Evolutionary conservation across 2,888 invertebrate species (phyloP), one percentile per base, ranked within the genome.

Genomic region (Odontomyia ornata): DNA sequence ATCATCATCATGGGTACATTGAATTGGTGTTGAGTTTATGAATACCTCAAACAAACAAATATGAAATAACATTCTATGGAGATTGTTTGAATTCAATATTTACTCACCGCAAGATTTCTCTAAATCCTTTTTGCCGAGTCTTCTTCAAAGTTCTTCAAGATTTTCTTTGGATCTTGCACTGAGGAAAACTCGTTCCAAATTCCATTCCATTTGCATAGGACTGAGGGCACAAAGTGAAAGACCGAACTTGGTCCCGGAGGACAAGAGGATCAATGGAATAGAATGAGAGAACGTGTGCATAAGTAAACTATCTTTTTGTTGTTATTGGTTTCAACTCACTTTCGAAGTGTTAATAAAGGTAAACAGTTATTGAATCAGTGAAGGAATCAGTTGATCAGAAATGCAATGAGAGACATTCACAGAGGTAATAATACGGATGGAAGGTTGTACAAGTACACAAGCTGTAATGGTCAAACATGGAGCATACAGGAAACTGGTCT

Each of bases 11-110:
- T 36, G 36, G 9, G 36, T 36, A 5, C 5, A 36, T 3, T 36
- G 36, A 3, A 36, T 65, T 65, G 11, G 18, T 65, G 21, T 65
- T 65, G 30, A 30, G n/a, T 65, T 30, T n/a, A 0, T 13, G 27
- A 64, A 18, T 65, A 65, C 65, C 65, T 65, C 13, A 36, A 36
- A 30, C 28, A 30, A 36, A 30, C 36, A 30, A 65, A 65, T 27
- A 65, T 65, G 27, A 27, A 62, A 65, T 65, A 30, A 65, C 65
- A 65, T 18, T 65, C 36, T 11, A 9, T 62, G 62, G 13, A 65
- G 56, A 72, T 28, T 72, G 71, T 72, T 72, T 72, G 71, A 52
- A 72, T 56, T 72, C 56, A 56, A 72, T 72, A 72, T 72, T 72
- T 72, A 56, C 71, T 27, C 71, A 56, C 21, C 27, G 64, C 64